Base-by-base conservation (phyloP, 2,888 invertebrate species). In the Baccha elongata region DNA sequence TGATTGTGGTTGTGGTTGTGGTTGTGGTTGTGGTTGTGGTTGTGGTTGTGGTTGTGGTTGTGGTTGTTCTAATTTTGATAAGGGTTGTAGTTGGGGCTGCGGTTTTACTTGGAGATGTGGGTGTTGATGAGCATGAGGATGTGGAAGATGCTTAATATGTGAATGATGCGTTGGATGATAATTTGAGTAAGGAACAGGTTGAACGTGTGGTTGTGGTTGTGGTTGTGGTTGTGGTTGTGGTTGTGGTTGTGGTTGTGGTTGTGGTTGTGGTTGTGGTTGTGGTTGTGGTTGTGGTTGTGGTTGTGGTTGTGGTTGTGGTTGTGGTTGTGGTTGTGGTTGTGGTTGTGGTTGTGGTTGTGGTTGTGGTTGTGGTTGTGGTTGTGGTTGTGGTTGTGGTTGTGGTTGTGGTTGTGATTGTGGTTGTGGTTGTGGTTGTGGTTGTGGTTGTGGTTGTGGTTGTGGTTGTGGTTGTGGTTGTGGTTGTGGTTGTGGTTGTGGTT, bases 391-490 rank as follows among this genome's bases (percentile, higher is more conserved):
- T 37, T 2, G 13, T 13, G n/a, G 37, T 53, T 1, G 86, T 37
- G 72, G 53, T 2, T 32, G 58, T 44, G 60, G 64, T 19, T 42
- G 23, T 55, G 19, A 42, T 17, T 29, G 32, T 11, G 50, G 60
- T n/a, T 55, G 15, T 17, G 19, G 68, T 3, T 42, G 69, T 44
- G 11, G 29, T 53, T 40, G 21, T 23, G 7, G 48, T 67, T 44
- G 50, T 13, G 13, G 35, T 3, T 44, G 86, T 67, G 86, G 85
- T 40, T 86, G 87, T 5, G n/a, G 37, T 37, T 29, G 64, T 35
- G 44, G 65, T 3, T 67, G 74, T 64, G 11, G 68, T 52, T 65
- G 62, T 53, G 10, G 11, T 35, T 50, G 85, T 26, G 83, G 46
- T 60, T 78, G 81, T 13, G 79, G 75, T 15, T 79, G 44, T 17